Conservation (phyloP, 2,888 invertebrate genomes). For the Choreutis nemorana region DNA sequence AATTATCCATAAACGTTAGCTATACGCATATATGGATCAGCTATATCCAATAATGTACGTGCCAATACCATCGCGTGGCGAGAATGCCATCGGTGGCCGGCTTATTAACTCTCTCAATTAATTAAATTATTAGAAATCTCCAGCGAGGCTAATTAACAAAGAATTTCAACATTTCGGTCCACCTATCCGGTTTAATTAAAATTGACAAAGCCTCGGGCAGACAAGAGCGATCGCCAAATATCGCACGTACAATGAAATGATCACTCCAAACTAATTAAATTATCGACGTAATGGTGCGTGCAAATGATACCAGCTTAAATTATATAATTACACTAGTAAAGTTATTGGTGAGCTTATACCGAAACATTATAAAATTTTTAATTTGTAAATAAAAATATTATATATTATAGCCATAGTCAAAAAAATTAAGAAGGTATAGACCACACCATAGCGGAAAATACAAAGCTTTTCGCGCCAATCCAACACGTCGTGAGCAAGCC, state of each 20-base stretch:
- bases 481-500: no score
- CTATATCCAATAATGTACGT: no score
- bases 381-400: no score
- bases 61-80: constrained; percentile 40
- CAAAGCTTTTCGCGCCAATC: no score
- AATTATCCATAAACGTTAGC: no score
- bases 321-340: background rate
- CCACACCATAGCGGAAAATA: no score
- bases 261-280: constrained; percentile 66
- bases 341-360: background rate
- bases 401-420: no score
- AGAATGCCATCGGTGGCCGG: constrained; percentile 41
- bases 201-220: constrained; percentile 59
- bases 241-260: constrained; percentile 62
- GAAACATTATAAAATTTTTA: no score
- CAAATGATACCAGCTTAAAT: constrained; percentile 37
- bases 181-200: constrained; percentile 64
- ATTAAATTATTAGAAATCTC: constrained; percentile 67
- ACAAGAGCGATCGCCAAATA: constrained; percentile 54
- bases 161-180: constrained; percentile 64
- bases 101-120: constrained; percentile 58
- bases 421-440: no score
- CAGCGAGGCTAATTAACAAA: constrained; percentile 60
- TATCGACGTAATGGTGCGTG: constrained; percentile 62
- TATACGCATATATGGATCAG: no score